Evolutionary conservation across 2,888 invertebrate genomes (phyloP).

Genomic region (Neoaliturus tenellus): DNA sequence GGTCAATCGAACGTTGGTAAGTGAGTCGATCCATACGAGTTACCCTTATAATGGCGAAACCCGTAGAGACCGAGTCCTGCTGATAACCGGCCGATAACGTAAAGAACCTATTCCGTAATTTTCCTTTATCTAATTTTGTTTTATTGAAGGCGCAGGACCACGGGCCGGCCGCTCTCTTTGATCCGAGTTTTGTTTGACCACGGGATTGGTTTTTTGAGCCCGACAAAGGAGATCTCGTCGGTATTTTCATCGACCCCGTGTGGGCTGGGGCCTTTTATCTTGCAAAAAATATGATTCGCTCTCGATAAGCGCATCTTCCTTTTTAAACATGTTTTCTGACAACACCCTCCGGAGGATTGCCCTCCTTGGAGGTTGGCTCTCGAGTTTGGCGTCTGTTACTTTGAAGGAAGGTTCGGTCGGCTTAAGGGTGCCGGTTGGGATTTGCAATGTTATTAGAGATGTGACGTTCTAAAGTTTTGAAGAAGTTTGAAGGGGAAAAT

Average conservation of each 20-base stretch:
- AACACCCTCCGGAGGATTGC: not conserved
- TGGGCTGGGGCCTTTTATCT: not conserved
- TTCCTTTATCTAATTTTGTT: constrained; percentile 47
- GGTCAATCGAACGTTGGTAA: not conserved
- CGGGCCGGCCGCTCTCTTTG: constrained; percentile 6
- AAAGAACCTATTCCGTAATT: constrained; percentile 1
- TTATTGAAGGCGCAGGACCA: not conserved
- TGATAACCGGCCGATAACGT: constrained; percentile 28
- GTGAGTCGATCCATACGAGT: not conserved
- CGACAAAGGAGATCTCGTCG: constrained; percentile 12
- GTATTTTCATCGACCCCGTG: not conserved
- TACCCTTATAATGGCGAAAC: not conserved
- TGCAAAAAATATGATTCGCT: not conserved
- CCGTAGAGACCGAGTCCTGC: not conserved
- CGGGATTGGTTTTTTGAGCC: constrained; percentile 33
- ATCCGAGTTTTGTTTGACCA: constrained; percentile 45
- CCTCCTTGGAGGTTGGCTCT: not conserved
- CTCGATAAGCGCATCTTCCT: not conserved
- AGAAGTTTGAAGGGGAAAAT: no score
- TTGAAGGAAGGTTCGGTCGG: not conserved
- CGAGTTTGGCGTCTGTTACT: no score
- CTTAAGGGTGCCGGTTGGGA: not conserved
- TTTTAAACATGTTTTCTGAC: not conserved
- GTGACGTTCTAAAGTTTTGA: no score
- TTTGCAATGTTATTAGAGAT: no score